Conservation (phyloP, 2,113 vertebrate species). For the Centropristis striata region DNA sequence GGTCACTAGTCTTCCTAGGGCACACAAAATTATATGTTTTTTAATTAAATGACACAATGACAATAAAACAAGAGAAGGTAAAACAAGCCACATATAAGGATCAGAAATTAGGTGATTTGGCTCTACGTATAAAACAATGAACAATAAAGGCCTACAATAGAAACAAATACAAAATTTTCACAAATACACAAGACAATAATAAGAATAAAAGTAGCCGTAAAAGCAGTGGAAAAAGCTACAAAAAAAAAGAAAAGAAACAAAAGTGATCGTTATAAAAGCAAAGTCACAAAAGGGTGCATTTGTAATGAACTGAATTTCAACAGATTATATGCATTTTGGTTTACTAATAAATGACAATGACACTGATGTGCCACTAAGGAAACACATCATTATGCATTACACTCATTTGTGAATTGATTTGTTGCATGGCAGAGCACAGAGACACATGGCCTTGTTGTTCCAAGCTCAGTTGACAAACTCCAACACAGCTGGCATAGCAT, state of each 20-base stretch:
- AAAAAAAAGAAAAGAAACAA: conserved; percentile 9
- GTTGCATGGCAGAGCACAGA: conserved; percentile 36
- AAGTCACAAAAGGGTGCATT: conserved; percentile 13
- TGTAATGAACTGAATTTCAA: conserved; percentile 20
- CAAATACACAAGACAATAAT: neutral
- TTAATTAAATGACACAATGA: neutral
- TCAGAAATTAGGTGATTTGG: neutral
- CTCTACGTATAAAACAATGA: too few species aligned
- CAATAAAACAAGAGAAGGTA: neutral
- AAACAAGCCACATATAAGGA: neutral
- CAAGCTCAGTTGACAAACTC: conserved; percentile 16
- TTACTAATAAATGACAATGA: conserved; percentile 44
- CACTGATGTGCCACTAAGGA: conserved; percentile 35
- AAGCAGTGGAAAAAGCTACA: neutral
- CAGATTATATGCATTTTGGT: conserved; percentile 34
- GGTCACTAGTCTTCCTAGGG: neutral
- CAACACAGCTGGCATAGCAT: conserved; percentile 1
- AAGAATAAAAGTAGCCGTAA: neutral
- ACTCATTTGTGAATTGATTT: conserved; percentile 62
- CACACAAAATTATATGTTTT: neutral
- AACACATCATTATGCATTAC: conserved; percentile 34
- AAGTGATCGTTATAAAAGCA: neutral
- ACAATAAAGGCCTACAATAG: neutral
- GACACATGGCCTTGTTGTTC: conserved; percentile 24
- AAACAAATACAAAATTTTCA: neutral